Evolutionary conservation across 1,140 invertebrate genomes (phyloP).

Genomic region (Drosophila nigrodunni): DNA sequence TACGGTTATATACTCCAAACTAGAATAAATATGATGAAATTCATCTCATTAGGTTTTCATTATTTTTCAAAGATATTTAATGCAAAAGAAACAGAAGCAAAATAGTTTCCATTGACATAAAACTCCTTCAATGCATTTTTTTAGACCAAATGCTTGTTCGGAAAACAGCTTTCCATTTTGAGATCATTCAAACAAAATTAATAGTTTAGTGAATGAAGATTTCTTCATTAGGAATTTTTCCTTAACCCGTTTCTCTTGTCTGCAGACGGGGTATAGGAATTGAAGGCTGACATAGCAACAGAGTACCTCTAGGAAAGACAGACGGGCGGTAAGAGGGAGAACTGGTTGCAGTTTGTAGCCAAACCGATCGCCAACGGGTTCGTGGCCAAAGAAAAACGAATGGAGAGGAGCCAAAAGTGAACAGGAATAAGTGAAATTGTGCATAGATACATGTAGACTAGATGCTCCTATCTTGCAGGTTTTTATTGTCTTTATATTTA

Average conservation of each 20-base stretch:
- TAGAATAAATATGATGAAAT: too few relatives aligned
- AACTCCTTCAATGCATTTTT: too few relatives aligned
- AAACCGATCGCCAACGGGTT: slow-evolving; percentile 7
- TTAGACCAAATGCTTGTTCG: too few relatives aligned
- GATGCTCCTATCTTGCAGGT: slow-evolving; percentile 1
- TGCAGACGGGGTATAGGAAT: not conserved
- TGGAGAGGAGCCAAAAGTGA: slow-evolving; percentile 6
- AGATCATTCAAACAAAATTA: not conserved
- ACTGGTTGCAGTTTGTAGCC: slow-evolving; percentile 10
- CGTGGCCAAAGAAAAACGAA: slow-evolving; percentile 36
- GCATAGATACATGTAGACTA: slow-evolving; percentile 1
- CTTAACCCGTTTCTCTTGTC: not conserved
- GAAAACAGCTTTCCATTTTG: too few relatives aligned
- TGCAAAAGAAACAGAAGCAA: too few relatives aligned
- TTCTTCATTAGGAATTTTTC: not conserved
- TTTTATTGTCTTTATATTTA: not conserved
- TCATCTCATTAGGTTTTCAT: too few relatives aligned
- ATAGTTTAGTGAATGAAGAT: not conserved
- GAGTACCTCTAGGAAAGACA: not conserved
- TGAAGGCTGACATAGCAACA: not conserved
- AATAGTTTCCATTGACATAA: too few relatives aligned
- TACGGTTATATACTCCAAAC: too few relatives aligned
- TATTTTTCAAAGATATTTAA: too few relatives aligned
- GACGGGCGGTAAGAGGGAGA: not conserved
- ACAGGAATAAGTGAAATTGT: slow-evolving; percentile 18